These are phyloP conservation scores for Geotrupes spiniger DNA, from an alignment of 2,888 invertebrate genomes.

Conservation along the genomic window DNA sequence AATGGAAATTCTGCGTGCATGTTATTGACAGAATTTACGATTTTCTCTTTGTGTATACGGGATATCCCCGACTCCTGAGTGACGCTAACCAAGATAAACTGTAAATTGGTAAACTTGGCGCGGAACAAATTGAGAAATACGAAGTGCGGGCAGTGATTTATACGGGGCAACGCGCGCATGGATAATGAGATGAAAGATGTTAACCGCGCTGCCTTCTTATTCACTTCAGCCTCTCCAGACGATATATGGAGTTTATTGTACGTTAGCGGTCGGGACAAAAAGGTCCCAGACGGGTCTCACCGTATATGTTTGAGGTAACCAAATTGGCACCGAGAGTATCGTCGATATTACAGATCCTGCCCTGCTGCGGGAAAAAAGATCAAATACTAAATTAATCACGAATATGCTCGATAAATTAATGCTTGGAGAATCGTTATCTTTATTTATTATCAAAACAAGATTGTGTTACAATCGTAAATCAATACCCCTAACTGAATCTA, in stretches of 20 bases:
- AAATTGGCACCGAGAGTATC: not conserved
- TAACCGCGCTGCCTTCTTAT: constrained; percentile 9
- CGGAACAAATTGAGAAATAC: constrained; percentile 42
- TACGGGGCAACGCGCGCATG: constrained; percentile 24
- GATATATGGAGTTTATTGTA: constrained; percentile 6
- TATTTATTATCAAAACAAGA: constrained; percentile 7
- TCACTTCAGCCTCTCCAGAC: not conserved
- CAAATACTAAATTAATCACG: constrained; percentile 1
- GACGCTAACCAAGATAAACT: constrained; percentile 40
- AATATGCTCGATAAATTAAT: not conserved
- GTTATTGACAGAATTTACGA: too few relatives aligned
- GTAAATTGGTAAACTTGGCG: constrained; percentile 39
- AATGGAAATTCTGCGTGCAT: too few relatives aligned
- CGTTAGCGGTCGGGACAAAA: constrained; percentile 1
- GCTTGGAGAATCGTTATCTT: constrained; percentile 1
- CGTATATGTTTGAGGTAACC: not conserved
- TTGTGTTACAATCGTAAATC: constrained; percentile 7
- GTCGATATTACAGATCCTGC: not conserved
- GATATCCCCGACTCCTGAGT: constrained; percentile 18
- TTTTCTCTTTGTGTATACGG: not conserved
- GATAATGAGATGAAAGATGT: constrained; percentile 27
- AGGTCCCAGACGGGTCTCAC: not conserved
- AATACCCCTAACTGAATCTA: not conserved
- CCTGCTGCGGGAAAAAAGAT: not conserved
- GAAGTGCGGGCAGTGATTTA: constrained; percentile 39